A percentile compares a stretch with the other conserved stretches of the same genome.
Conservation (phyloP, 2,888 invertebrate genomes). For the Rotaria socialis region DNA sequence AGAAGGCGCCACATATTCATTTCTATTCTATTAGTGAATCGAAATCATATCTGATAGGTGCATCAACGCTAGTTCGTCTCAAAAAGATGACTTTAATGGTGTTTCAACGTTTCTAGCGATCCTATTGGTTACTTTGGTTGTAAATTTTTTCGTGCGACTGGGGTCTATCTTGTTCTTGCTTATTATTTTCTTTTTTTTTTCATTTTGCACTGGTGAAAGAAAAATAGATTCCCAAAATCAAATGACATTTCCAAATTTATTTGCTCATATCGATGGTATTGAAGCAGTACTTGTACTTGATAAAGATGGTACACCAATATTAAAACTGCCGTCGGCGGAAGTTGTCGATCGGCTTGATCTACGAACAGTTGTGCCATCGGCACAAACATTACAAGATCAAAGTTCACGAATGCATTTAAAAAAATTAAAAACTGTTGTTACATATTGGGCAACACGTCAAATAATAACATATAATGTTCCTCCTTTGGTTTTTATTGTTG, state of each 20-base stretch:
- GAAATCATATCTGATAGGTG: too few species aligned
- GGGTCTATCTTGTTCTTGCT: too few species aligned
- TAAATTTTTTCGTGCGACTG: too few species aligned
- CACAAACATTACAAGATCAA: slow-evolving; percentile 10
- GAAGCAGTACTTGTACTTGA: slow-evolving; percentile 19
- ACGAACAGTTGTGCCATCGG: background rate
- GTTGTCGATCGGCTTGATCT: background rate
- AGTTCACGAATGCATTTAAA: slow-evolving; percentile 34
- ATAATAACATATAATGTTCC: slow-evolving; percentile 23
- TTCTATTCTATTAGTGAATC: background rate
- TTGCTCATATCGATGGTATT: slow-evolving; percentile 15
- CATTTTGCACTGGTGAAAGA: too few species aligned
- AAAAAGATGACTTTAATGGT: too few species aligned
- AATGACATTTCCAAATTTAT: background rate
- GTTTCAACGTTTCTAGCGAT: too few species aligned
- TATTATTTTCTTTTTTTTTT: too few species aligned
- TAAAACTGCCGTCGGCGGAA: background rate
- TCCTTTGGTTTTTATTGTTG: background rate
- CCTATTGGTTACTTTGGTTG: too few species aligned
- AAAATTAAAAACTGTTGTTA: slow-evolving; percentile 26
- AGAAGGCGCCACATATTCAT: background rate
- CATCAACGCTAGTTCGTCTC: too few species aligned
- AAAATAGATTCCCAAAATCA: background rate
- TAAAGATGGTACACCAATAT: slow-evolving; percentile 28
- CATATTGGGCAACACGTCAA: slow-evolving; percentile 29